Evolutionary conservation across 2,113 vertebrate species (phyloP).

Genomic region (Oryzias celebensis): DNA sequence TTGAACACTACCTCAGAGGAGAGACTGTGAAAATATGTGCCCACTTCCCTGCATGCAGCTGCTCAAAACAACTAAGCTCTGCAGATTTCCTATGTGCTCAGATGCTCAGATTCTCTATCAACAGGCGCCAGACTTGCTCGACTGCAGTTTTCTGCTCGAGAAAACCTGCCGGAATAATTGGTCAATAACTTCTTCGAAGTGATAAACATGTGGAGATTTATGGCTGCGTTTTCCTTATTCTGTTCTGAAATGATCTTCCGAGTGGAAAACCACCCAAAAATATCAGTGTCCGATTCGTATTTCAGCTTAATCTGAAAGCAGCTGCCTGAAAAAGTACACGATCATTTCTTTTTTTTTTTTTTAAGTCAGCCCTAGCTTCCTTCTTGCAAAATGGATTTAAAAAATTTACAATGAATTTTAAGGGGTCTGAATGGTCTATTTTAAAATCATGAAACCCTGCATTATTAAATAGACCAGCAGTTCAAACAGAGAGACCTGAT

Average conservation of each 20-base stretch:
- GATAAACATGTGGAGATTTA: constrained; percentile 6
- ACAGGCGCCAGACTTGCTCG: not conserved
- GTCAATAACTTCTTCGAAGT: not conserved
- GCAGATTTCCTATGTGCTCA: not conserved
- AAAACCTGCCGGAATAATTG: not conserved
- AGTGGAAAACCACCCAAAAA: not conserved
- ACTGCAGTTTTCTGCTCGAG: not conserved
- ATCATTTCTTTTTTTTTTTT: not conserved
- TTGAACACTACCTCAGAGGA: not conserved
- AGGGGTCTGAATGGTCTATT: constrained; percentile 9
- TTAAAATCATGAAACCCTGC: not conserved
- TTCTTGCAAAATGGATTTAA: constrained; percentile 1
- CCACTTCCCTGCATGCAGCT: not conserved
- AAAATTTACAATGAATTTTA: not conserved
- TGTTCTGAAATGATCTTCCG: constrained; percentile 2
- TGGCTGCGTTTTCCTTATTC: not conserved
- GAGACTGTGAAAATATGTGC: not conserved
- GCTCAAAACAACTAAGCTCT: not conserved
- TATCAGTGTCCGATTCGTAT: not conserved
- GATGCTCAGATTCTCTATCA: not conserved
- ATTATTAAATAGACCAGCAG: not conserved
- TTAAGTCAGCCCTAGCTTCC: not conserved
- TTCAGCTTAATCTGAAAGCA: not conserved
- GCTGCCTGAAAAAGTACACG: constrained; percentile 4
- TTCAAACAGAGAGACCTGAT: not conserved